Base-by-base conservation (phyloP, 2,113 vertebrate genomes). In the Entomyzon cyanotis region DNA sequence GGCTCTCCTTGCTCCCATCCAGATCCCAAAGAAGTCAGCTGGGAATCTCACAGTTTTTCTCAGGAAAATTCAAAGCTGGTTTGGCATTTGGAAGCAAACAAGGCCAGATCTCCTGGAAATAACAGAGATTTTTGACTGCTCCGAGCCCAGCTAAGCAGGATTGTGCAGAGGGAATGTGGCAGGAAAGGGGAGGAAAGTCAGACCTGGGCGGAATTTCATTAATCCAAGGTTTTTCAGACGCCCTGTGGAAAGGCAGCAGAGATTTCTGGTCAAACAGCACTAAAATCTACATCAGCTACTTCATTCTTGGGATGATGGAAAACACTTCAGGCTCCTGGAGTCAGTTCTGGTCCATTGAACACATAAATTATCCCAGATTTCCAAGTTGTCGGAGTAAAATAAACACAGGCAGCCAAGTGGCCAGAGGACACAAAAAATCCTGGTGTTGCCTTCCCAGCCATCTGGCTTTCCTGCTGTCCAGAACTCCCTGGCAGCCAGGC, bases 391-490 rank as follows among this genome's bases (percentile, higher is more conserved):
- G 59, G 65, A 50, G 39, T 87, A 37, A 90, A 84, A 77, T 44
- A 68, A 69, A 53, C 80, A 47, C 60, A 80, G 83, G 33, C 10
- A 74, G 82, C 78, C 85, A 89, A 55, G 77, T 90, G 90, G 91
- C 42, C 80, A 90, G 77, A 75, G 86, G 84, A 83, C 90, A 44
- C 39, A 41, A 71, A 91, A 56, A 80, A 8, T 67, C 50, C 77
- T 37, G 64, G 71, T 93, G 86, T 81, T 46, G 22, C 42, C 49
- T 94, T 73, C 90, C 83, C 82, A 62, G 74, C 77, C 94, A 93
- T 94, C 93, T 95, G 84, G 94, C 71, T 83, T 78, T 65, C 74
- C 73, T 82, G 58, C 69, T 92, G 77, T 63, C 85, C 67, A 15
- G 18, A 74, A 46, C 56, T 87, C 44, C 59, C 92, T 63, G 78